Base-by-base conservation (phyloP, 2,113 vertebrate species). In the Crotalus horridus region DNA sequence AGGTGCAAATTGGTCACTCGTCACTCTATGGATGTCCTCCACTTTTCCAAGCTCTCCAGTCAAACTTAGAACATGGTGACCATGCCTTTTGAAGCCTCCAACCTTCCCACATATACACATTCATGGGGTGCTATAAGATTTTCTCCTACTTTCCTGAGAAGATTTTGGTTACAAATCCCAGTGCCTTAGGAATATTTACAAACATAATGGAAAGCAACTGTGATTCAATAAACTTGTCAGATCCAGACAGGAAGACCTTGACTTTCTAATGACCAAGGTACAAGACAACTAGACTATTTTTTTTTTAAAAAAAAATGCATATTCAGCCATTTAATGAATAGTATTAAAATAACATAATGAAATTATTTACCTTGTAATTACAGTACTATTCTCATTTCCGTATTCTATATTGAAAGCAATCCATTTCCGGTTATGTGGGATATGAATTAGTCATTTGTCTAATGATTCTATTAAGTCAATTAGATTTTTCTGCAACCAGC, bases 341-440 rank as follows among this genome's bases (percentile, higher is more conserved):
- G 93, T 91, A 86, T 58, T 91, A 43, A 87, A 91, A 91, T 10
- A 46, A 6, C 0, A 4, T 89, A 90, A 92, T 88, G 91, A 93
- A 93, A 90, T 53, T 4, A 64, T 39, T 2, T 24, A 93, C 10
- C 85, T 88, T 54, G 20, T 17, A 61, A 17, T 81, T 91, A 43
- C 20, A 87, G 13, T 54, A 95, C 15, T 85, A 74, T 29, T 48
- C 33, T 5, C 8, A 59, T 20, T 23, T 33, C 46, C 26, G 43
- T 59, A 48, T 29, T 39, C 26, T 13, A 53, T 85, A 53, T 17
- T 20, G 33, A 33, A 39, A 74, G 9, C 7, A 74, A 29, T 56
- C 58, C 33, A 55, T 92, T 39, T 55, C 91, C 51, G 3, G n/a
- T 51, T 69, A 21, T 74, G 54, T 20, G 1, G 21, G 59, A 46